Conservation (phyloP, 2,888 invertebrate genomes). For the Agonopterix alstromeriana region DNA sequence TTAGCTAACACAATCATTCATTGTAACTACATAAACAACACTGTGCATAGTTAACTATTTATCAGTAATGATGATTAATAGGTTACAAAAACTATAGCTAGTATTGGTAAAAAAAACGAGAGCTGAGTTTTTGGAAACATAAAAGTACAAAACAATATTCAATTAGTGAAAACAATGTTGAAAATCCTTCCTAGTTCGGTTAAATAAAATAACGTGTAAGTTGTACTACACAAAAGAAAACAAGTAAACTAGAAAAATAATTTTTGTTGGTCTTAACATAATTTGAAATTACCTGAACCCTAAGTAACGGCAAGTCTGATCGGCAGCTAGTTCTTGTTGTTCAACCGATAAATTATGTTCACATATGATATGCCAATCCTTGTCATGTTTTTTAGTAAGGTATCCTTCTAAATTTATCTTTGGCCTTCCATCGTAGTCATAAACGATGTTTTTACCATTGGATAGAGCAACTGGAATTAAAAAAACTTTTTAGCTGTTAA, state of each 20-base stretch:
- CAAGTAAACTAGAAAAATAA: background rate
- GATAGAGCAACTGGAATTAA: constrained; percentile 79
- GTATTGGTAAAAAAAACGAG: too few relatives aligned
- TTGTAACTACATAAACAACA: background rate
- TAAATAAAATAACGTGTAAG: background rate
- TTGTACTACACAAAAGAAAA: constrained; percentile 4
- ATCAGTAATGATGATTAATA: too few relatives aligned
- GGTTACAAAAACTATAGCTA: too few relatives aligned
- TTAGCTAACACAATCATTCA: background rate
- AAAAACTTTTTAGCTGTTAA: background rate
- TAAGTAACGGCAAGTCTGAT: constrained; percentile 79
- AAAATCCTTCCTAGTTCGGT: too few relatives aligned
- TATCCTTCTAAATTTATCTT: constrained; percentile 77
- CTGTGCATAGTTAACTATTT: too few relatives aligned
- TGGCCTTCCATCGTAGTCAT: constrained; percentile 80
- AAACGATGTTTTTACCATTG: constrained; percentile 76
- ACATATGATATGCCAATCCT: constrained; percentile 82
- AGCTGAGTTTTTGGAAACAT: too few relatives aligned
- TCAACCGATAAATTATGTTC: constrained; percentile 57
- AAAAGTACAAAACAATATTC: too few relatives aligned
- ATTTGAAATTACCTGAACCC: constrained; percentile 78
- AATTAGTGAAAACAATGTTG: too few relatives aligned
- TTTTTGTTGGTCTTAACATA: background rate
- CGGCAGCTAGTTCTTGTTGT: constrained; percentile 65
- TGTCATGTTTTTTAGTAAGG: constrained; percentile 77